A percentile compares a stretch with the other conserved stretches of the same genome.
phyloP scores from a whole-genome alignment of 2,797 vertebrate genomes.

The Mallotus villosus region DNA sequence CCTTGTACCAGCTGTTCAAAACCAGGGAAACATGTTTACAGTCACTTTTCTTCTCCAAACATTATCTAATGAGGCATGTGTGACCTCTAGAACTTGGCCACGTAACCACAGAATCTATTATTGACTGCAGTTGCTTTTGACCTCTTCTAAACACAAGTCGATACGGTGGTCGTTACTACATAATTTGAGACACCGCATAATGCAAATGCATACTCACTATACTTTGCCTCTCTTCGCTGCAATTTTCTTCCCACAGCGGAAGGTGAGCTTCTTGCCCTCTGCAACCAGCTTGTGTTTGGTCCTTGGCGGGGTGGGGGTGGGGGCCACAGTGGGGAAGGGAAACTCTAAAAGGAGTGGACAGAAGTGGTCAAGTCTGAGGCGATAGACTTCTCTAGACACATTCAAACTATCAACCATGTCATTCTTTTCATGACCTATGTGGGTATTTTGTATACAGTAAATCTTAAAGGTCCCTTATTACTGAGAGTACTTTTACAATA shows the following conservation, averaged over 20 bases:
- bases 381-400: background rate
- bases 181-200: too few relatives aligned
- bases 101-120: background rate
- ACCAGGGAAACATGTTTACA: background rate
- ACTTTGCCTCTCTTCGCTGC: slow-evolving; percentile 95
- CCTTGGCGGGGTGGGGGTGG: slow-evolving; percentile 83
- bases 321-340: slow-evolving; percentile 85
- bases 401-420: background rate
- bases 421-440: background rate
- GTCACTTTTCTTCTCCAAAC: background rate
- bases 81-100: background rate
- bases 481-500: background rate
- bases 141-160: background rate
- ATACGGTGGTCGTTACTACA: background rate
- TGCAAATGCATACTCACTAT: slow-evolving; percentile 80
- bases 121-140: background rate
- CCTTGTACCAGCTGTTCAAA: slow-evolving; percentile 92
- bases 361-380: background rate
- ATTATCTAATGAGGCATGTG: background rate
- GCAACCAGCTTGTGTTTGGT: slow-evolving; percentile 90
- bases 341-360: slow-evolving; percentile 76
- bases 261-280: slow-evolving; percentile 92
- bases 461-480: background rate
- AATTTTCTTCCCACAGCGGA: slow-evolving; percentile 95
- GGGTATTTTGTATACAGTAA: background rate